Base-by-base conservation (phyloP, 2,797 vertebrate species). In the Schizothorax lantsangensis region DNA sequence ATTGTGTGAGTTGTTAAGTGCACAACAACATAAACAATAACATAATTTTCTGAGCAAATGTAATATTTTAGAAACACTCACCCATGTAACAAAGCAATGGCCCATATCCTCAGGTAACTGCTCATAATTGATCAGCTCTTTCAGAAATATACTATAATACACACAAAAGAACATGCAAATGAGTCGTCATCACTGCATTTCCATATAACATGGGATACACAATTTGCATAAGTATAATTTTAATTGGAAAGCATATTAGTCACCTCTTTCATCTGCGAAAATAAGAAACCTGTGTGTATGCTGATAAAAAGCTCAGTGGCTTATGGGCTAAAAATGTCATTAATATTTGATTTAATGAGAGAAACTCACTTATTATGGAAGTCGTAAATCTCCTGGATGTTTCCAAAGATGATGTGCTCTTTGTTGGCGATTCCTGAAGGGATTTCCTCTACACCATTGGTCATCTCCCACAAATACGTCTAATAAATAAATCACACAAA, bases 401-500 rank as follows among this genome's bases (percentile, higher is more conserved):
- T 99, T 89, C 98, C 98, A 81, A 99, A 99, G 91, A 99, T 96
- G 91, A 98, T 94, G 74, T 97, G 96, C 72, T 99, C 98, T 91
- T 99, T 99, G 92, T 97, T 98, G 84, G 97, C 93, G 83, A 99
- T 99, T 87, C 96, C 98, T 57, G 96, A 75, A 0, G 98, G 98
- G 72, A 98, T 96, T 92, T 99, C 98, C 88, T 99, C 98, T 52
- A 97, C 97, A 5, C 98, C 97, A 78, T 94, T 98, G 82, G 97
- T 99, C 98, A 99, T 99, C 95, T 98, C 98, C 96, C 97, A 98
- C 90, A 99, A 96, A 95, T 99, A 99, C 15, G 96, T 98, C 98
- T 99, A 92, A 15, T n/a, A 68, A 33, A 43, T 10, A 5, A 57
- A 33, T 62, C 0, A 38, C 79, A 86, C 23, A 2, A 77, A n/a